Percentiles rank a stretch among this genome's conserved stretches.
phyloP scores from a whole-genome alignment of 2,888 invertebrate genomes.

The Eulithis prunata region DNA sequence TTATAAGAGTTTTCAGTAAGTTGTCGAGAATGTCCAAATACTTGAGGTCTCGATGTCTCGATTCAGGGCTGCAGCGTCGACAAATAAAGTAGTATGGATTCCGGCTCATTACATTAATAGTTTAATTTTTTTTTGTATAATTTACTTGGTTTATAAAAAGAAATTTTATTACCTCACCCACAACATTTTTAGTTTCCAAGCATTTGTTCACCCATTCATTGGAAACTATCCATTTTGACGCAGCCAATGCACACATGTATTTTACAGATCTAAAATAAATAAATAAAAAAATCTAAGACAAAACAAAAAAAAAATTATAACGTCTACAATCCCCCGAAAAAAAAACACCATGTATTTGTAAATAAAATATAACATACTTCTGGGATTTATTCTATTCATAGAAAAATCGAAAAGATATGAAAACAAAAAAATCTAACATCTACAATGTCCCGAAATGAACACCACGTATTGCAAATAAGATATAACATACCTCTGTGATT shows the following conservation, averaged over 20 bases:
- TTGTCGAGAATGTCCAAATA: no score
- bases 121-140: no score
- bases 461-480: background rate
- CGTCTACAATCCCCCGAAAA: no score
- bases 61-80: no score
- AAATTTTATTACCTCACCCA: constrained; percentile 71
- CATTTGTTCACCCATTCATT: constrained; percentile 83
- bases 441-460: no score
- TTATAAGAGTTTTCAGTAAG: no score
- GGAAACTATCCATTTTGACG: constrained; percentile 84
- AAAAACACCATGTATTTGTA: background rate
- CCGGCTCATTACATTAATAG: no score
- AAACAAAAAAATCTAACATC: background rate
- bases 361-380: constrained; percentile 55
- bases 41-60: no score
- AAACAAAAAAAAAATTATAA: background rate
- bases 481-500: constrained; percentile 65
- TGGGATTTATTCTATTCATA: constrained; percentile 70
- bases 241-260: constrained; percentile 83
- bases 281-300: background rate
- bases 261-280: constrained; percentile 75
- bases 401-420: background rate
- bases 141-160: no score
- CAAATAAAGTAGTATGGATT: no score
- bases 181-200: constrained; percentile 61